Base-by-base conservation (phyloP, 2,113 vertebrate genomes). In the Zapus hudsonius region DNA sequence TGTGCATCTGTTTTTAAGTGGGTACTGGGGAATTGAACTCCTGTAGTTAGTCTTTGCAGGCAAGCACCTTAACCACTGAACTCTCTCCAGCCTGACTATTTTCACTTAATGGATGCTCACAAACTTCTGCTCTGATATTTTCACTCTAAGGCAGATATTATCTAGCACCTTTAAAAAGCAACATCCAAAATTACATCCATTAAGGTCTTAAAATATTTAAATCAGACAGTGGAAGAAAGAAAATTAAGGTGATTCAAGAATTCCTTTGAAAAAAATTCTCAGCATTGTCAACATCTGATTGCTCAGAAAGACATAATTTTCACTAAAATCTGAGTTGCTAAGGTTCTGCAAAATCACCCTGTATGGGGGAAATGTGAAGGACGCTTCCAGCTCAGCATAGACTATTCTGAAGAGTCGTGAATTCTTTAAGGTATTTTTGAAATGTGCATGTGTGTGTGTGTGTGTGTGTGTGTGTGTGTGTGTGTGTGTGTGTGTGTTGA, bases 91-190 rank as follows among this genome's bases (percentile, higher is more conserved):
- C n/a, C n/a, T n/a, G n/a, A n/a, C 82, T 42, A 59, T 87, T 86
- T 47, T 40, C 20, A 44, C 23, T 87, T 36, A 40, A 52, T 11
- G 47, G 22, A 84, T 55, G 19, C 31, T 84, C 16, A 74, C n/a
- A 76, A 66, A 83, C 29, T 85, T 92, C 29, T 19, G 52, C 59
- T 78, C 22, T 40, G 38, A 15, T 55, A 57, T 42, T 89, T 87
- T 87, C 69, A 94, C 16, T 67, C 57, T 22, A 82, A n/a, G 16
- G 84, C 2, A 84, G 76, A 88, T 31, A 80, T 57, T 61, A 94
- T 74, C n/a, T n/a, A n/a, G n/a, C 42, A 78, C 64, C 70, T 90
- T 87, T 52, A 90, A 88, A 85, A 91, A 75, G 84, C 81, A 87
- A 52, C 20, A 55, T 36, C 47, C 40, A 61, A 47, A 89, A 83